These are phyloP conservation scores for Bombus superbus DNA, from an alignment of 1,140 invertebrate species.

Conservation along the genomic window DNA sequence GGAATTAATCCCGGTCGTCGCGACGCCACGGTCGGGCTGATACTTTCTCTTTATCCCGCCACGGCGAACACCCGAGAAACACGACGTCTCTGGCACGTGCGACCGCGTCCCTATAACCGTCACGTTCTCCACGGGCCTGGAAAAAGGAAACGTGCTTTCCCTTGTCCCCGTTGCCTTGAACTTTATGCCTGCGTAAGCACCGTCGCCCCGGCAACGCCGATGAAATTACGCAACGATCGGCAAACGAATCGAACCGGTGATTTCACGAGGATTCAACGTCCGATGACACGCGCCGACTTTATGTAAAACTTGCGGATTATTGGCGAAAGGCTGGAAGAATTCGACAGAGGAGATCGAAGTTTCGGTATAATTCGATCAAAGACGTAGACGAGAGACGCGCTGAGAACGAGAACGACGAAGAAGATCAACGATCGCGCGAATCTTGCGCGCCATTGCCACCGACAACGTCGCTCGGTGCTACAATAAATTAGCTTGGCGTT, in stretches of 20 bases:
- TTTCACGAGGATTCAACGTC: neutral
- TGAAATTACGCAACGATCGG: neutral
- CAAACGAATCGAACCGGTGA: neutral
- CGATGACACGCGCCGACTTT: neutral
- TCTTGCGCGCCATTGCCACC: neutral
- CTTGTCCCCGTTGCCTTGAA: constrained; percentile 21
- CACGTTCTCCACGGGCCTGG: constrained; percentile 26
- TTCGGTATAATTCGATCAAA: neutral
- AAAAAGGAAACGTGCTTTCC: constrained; percentile 22
- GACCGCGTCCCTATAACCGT: neutral
- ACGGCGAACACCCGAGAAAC: neutral
- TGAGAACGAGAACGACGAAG: neutral
- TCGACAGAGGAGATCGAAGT: neutral
- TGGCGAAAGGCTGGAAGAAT: neutral
- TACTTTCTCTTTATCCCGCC: constrained; percentile 49
- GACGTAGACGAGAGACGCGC: neutral
- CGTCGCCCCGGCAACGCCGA: neutral
- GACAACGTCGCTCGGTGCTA: neutral
- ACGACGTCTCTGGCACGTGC: constrained; percentile 35
- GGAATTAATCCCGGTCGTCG: constrained; percentile 44
- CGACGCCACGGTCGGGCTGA: constrained; percentile 25
- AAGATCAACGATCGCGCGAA: neutral
- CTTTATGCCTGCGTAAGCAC: neutral
- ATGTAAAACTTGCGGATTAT: neutral
- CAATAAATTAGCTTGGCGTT: neutral